Conservation (phyloP, 2,113 vertebrate species). For the Melanerpes aurifrons region DNA sequence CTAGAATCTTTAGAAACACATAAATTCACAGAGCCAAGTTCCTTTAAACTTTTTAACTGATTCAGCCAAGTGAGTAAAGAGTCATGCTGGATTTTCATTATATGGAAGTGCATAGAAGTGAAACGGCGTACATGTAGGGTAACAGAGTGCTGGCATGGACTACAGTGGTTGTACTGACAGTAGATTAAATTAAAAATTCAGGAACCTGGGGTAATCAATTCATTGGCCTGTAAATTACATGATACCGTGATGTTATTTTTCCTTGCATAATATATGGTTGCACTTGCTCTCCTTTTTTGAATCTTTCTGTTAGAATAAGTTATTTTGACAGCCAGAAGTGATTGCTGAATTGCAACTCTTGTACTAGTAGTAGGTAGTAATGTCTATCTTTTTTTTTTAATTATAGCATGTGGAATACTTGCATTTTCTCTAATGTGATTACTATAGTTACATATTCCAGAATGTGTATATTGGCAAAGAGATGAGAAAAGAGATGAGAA, state of each 20-base stretch:
- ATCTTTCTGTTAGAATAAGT: neutral
- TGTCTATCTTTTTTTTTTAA: neutral
- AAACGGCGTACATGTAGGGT: neutral
- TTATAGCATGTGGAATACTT: neutral
- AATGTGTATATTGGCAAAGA: neutral
- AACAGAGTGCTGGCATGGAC: neutral
- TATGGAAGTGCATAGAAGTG: neutral
- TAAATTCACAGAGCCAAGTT: neutral
- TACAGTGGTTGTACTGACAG: slow-evolving; percentile 1
- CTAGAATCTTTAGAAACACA: neutral
- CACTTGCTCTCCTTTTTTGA: neutral
- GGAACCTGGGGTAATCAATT: neutral
- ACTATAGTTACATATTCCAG: neutral
- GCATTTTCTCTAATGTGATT: neutral
- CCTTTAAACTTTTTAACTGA: neutral
- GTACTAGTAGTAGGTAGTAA: neutral
- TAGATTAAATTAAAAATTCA: slow-evolving; percentile 28
- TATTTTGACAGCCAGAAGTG: neutral
- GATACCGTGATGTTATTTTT: neutral
- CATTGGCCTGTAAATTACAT: neutral
- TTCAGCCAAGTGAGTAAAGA: neutral
- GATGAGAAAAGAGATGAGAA: neutral
- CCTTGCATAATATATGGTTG: slow-evolving; percentile 2
- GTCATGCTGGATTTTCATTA: neutral
- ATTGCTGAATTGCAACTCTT: neutral